Base-by-base conservation (phyloP, 1,140 invertebrate species). In the Drosophila guanche region DNA sequence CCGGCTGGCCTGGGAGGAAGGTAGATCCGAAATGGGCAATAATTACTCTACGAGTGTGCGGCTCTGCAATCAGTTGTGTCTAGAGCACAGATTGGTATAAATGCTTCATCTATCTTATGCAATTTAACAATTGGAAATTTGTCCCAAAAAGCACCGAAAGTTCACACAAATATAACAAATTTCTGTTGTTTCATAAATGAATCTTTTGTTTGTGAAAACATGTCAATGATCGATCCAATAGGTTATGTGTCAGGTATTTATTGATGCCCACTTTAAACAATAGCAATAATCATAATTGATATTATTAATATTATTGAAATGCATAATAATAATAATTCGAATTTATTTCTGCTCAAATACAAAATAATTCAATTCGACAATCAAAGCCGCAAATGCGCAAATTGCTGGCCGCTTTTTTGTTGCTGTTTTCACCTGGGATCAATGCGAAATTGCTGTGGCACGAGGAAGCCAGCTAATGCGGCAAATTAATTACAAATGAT, bases 401-500 rank as follows among this genome's bases (percentile, higher is more conserved):
- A 85, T 85, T 86, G 69, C 40, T 4, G 25, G 20, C 25, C 46
- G 27, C 40, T 25, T 53, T 43, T 27, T 22, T 2, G 12, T 4
- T 33, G 16, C 16, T 51, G 46, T 33, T 37, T 48, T 48, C 51
- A 68, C 33, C 23, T 57, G 50, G 65, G 27, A 41, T 70, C 58
- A 78, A 55, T 78, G 56, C 22, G 16, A 65, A 75, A 65, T 66
- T 47, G 33, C 41, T 59, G 33, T 50, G 33, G 41, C 29, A 33
- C 3, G 25, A 51, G 54, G 23, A 22, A 45, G 54, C 59, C 61
- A 60, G 81, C 81, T 86, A 86, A 86, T 86, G 76, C 60, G 60
- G 81, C 77, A 86, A 86, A 86, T 86, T 86, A 86, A 86, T 81
- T 86, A 81, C 81, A 86, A 85, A 86, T 86, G 61, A 86, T 60